Evolutionary conservation across 1,140 invertebrate genomes (phyloP), one percentile per base, ranked within the genome.

Genomic region (Harpegnathos saltator): DNA sequence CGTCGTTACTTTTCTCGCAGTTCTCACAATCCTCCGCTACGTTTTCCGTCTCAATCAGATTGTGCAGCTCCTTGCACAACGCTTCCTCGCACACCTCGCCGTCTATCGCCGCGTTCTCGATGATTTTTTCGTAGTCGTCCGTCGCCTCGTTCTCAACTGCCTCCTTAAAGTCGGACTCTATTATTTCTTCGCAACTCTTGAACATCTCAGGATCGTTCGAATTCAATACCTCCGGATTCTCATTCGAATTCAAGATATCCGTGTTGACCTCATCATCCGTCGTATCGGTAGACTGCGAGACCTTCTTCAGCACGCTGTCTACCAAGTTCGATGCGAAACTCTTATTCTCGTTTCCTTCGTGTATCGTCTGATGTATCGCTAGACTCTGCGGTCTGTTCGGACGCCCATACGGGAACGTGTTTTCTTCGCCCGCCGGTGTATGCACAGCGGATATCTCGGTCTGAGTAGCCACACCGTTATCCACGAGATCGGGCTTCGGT

Each of bases 361-460:
- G 93, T 73, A 93, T 93, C 0, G 93, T 94, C 81, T 92, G 93
- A 81, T 92, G 92, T 80, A 94, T 94, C 0, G 93, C 89, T 14
- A 94, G 82, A 12, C 91, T 93, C 75, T 94, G 93, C 33, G 93
- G 93, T 86, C 93, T 89, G 62, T 86, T 84, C 17, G 93, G 87
- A 66, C 91, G 89, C 4, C 83, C 86, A 24, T 93, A 94, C 0
- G 93, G 93, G 82, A 94, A 94, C 26, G 91, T 91, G 75, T 94
- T 92, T 22, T 93, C 93, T 63, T 94, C 93, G 0, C 93, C 93
- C 4, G 93, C 92, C 4, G 97, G 97, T 1, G 97, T 97, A 88
- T 96, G 95, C 7, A 97, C 96, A 1, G 97, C 97, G 17, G 96
- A 95, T 80, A 97, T 96, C 94, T 97, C 97, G 0, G 97, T 97